These are phyloP conservation scores for Lipophrys pholis DNA, from an alignment of 2,113 vertebrate genomes.

Conservation along the genomic window DNA sequence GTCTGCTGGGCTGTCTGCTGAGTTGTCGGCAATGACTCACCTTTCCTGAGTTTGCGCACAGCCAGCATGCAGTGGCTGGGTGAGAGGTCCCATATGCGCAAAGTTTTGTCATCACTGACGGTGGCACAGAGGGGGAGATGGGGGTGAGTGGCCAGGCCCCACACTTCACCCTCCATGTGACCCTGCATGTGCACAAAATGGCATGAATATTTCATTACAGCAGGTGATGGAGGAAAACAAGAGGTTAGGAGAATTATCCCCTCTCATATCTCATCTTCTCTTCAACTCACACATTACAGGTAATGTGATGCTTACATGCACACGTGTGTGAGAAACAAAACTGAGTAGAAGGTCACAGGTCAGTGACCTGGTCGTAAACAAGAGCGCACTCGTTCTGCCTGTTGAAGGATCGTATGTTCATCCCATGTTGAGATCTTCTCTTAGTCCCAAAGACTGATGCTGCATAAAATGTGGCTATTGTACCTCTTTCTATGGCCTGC, in stretches of 20 bases:
- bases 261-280: too few relatives aligned
- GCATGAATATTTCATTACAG: not conserved
- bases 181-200: slow-evolving; percentile 83
- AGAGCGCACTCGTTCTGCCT: too few relatives aligned
- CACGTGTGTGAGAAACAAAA: too few relatives aligned
- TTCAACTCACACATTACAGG: too few relatives aligned
- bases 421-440: too few relatives aligned
- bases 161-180: slow-evolving; percentile 99
- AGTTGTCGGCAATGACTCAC: slow-evolving; percentile 75
- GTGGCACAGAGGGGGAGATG: slow-evolving; percentile 98
- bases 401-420: too few relatives aligned
- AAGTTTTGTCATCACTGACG: slow-evolving; percentile 97
- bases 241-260: not conserved
- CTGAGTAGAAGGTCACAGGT: too few relatives aligned
- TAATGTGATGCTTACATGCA: too few relatives aligned
- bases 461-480: too few relatives aligned
- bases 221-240: not conserved
- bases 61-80: slow-evolving; percentile 99
- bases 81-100: slow-evolving; percentile 99
- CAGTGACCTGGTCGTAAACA: too few relatives aligned
- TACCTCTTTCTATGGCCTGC: too few relatives aligned
- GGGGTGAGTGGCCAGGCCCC: slow-evolving; percentile 97
- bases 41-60: slow-evolving; percentile 98
- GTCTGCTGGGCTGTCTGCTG: not conserved
- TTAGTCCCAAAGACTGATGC: too few relatives aligned